Evolutionary conservation across 2,888 invertebrate species (phyloP), one percentile per base, ranked within the genome.

Genomic region (Orchestes rusci): DNA sequence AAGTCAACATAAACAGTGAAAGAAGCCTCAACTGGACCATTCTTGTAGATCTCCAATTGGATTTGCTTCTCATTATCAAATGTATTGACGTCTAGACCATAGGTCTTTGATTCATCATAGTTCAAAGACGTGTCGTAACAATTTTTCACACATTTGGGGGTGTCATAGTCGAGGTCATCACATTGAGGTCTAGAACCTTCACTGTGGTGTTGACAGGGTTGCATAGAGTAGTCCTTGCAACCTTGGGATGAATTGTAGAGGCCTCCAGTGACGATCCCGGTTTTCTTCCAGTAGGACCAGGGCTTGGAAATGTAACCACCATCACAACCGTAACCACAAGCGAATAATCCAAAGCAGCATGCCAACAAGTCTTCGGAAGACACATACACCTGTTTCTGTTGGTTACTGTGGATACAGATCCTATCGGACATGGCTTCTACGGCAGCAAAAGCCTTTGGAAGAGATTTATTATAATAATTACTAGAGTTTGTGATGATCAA

Each of bases 371-470:
- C 84, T 61, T 90, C 85, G 18, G 89, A 79, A 2, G 90, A 88
- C 56, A 87, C 77, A 57, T 82, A 82, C 58, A 82, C 77, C 63
- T 84, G 74, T 16, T 72, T 62, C 16, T 74, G 73, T 29, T 77
- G 87, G 34, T 80, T 75, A 1, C 84, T 83, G 59, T 81, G 80
- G 54, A 87, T 87, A 67, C 91, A 91, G 23, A 79, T 75, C 38
- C 91, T 74, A 67, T 91, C 91, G 3, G 86, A 83, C 82, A 90
- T 90, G 2, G 88, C 85, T 65, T 86, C 87, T 0, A 84, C 88
- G 10, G 89, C 87, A 30, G 84, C 89, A 64, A 89, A 4, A 59
- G 89, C 90, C 77, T 76, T 53, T 27, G 19, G 12, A 19, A 18
- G n/a, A n/a, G n/a, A n/a, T n/a, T n/a, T n/a, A n/a, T n/a, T n/a